Evolutionary conservation across 2,113 vertebrate species (phyloP), one percentile per base, ranked within the genome.

Genomic region (Crocuta crocuta): DNA sequence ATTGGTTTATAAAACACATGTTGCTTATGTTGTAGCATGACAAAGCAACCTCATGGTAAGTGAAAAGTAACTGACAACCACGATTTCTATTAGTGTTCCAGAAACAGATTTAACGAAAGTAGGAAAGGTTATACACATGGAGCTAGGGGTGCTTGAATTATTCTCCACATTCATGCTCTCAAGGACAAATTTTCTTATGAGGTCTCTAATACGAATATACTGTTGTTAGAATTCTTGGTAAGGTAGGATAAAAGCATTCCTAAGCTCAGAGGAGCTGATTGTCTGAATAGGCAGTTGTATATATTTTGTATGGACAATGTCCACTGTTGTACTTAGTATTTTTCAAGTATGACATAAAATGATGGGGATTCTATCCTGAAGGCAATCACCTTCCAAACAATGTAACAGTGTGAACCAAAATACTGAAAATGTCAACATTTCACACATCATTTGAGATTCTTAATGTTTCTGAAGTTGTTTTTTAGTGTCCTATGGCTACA

Each of bases 331-430:
- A 43, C 43, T 88, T 94, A 84, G 76, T 76, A 66, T 53, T 84
- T 96, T 74, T 92, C 81, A 85, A 35, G 23, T 96, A 88, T 89
- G 87, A 94, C 94, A 97, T 80, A 83, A 87, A 95, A 78, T 94
- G 83, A 96, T 71, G 61, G 23, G 76, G 58, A 94, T 94, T 97
- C 84, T 96, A 83, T 91, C 61, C 63, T 80, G 9, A 89, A 97
- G 94, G 87, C 73, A 97, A 68, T n/a, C 45, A 39, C 95, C 63
- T 94, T 79, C 73, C 53, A 58, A 89, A 96, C 53, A 95, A 83
- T 55, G 4, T 74, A 83, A 76, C 63, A 76, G 8, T 87, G 39
- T 89, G 55, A 95, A 63, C 19, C 17, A 43, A 89, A 82, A 71
- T 48, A 80, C 50, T 58, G 15, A 88, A 95, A 97, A 97, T 92